phyloP scores from a whole-genome alignment of 2,888 invertebrate genomes.

The Cepaea hortensis region DNA sequence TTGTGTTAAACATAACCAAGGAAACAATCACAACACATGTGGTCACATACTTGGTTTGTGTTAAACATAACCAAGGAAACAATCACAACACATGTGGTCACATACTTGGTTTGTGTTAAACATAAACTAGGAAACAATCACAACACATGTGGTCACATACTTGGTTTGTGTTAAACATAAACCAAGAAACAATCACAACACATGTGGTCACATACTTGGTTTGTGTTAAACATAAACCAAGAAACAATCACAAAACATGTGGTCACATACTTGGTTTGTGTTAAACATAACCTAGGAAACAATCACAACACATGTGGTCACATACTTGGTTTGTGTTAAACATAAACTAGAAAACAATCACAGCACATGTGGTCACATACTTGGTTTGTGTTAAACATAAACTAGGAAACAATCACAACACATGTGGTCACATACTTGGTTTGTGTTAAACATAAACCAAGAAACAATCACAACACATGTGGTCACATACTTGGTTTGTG shows the following conservation, averaged over 20 bases:
- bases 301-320: background rate
- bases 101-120: slow-evolving; percentile 91
- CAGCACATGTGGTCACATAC: slow-evolving; percentile 76
- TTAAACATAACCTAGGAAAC: too few relatives aligned
- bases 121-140: slow-evolving; percentile 82
- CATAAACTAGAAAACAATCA: slow-evolving; percentile 82
- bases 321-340: slow-evolving; percentile 91
- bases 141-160: slow-evolving; percentile 76
- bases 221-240: slow-evolving; percentile 90
- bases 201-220: slow-evolving; percentile 81
- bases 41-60: slow-evolving; percentile 86
- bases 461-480: too few relatives aligned
- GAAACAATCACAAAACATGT: too few relatives aligned
- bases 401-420: slow-evolving; percentile 77
- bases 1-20: slow-evolving; percentile 88
- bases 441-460: slow-evolving; percentile 90
- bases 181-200: slow-evolving; percentile 72
- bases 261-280: too few relatives aligned
- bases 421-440: slow-evolving; percentile 81
- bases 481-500: too few relatives aligned
- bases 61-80: slow-evolving; percentile 84
- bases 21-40: background rate
- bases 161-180: slow-evolving; percentile 93
- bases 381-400: slow-evolving; percentile 93
- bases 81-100: background rate